A percentile compares a stretch with the other conserved stretches of the same genome.
phyloP scores from a whole-genome alignment of 2,888 invertebrate genomes.

The Microdon myrmicae region DNA sequence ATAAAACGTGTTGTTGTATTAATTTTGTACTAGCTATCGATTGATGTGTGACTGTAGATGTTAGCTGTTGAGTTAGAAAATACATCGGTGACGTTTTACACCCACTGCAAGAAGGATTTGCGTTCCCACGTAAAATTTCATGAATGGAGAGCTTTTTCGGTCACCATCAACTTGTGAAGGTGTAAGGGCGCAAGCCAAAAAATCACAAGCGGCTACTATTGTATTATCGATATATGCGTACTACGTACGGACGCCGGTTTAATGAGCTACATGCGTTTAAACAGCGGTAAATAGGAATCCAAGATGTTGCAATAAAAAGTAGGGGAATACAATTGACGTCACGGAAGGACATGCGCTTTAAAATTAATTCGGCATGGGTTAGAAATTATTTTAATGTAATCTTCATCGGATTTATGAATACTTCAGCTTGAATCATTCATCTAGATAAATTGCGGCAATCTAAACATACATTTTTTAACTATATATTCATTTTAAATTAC shows the following conservation, averaged over 20 bases:
- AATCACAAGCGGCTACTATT: conserved; percentile 13
- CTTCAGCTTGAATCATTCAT: no score
- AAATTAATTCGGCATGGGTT: not conserved
- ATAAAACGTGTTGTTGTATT: no score
- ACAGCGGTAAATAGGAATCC: conserved; percentile 2
- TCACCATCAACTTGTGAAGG: no score
- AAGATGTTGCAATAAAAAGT: conserved; percentile 53
- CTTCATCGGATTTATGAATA: no score
- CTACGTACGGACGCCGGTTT: conserved; percentile 36
- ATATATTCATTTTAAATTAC: no score
- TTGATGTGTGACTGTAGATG: no score
- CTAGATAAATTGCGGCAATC: no score
- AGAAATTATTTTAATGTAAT: not conserved
- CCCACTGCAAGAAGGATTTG: no score
- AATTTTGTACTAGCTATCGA: no score
- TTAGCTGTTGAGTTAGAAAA: no score
- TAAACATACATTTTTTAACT: no score
- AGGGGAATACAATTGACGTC: conserved; percentile 51
- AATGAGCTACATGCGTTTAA: conserved; percentile 27
- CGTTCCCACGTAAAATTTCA: conserved; percentile 53
- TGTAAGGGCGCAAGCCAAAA: conserved; percentile 21
- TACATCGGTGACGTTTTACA: no score
- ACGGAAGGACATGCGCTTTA: conserved; percentile 43
- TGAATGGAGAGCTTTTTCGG: conserved; percentile 53
- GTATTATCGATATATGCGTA: conserved; percentile 28